Evolutionary conservation across 1,140 invertebrate species (phyloP).

Genomic region (Olivierus martensii): DNA sequence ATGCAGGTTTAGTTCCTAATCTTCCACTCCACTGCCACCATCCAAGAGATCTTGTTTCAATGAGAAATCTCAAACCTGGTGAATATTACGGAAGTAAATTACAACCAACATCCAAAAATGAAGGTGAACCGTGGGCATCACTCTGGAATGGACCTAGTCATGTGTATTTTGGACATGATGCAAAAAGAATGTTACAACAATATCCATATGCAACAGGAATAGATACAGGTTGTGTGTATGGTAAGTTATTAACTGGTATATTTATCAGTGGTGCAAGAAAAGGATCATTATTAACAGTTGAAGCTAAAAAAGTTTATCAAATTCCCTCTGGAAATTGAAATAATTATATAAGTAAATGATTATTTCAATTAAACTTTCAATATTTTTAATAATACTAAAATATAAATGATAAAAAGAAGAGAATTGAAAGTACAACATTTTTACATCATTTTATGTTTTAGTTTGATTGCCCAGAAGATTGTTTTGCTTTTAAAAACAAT

Average conservation of each 20-base stretch:
- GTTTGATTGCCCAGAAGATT: no score
- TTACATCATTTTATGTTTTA: no score
- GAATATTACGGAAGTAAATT: slow-evolving; percentile 10
- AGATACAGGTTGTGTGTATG: slow-evolving; percentile 32
- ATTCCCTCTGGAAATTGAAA: not conserved
- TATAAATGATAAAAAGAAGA: no score
- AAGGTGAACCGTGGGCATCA: slow-evolving; percentile 28
- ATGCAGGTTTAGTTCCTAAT: slow-evolving; percentile 31
- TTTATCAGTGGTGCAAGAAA: slow-evolving; percentile 15
- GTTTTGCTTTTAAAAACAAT: no score
- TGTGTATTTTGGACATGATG: slow-evolving; percentile 35
- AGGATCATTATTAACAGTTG: slow-evolving; percentile 11
- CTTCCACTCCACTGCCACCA: slow-evolving; percentile 22
- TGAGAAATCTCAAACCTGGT: slow-evolving; percentile 27
- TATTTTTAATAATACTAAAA: no score
- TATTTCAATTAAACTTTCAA: no score
- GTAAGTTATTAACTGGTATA: slow-evolving; percentile 24
- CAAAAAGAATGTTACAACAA: slow-evolving; percentile 24
- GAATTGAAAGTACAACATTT: no score
- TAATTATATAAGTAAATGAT: no score
- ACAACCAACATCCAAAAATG: slow-evolving; percentile 15
- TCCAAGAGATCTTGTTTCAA: slow-evolving; percentile 24
- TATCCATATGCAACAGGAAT: slow-evolving; percentile 28
- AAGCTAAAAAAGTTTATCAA: slow-evolving; percentile 4
- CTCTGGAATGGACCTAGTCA: slow-evolving; percentile 31